Evolutionary conservation across 37 sponge, comb jelly and placozoan species (phyloP), one percentile per base, ranked within the genome.

Genomic region (Oscarella lobularis): DNA sequence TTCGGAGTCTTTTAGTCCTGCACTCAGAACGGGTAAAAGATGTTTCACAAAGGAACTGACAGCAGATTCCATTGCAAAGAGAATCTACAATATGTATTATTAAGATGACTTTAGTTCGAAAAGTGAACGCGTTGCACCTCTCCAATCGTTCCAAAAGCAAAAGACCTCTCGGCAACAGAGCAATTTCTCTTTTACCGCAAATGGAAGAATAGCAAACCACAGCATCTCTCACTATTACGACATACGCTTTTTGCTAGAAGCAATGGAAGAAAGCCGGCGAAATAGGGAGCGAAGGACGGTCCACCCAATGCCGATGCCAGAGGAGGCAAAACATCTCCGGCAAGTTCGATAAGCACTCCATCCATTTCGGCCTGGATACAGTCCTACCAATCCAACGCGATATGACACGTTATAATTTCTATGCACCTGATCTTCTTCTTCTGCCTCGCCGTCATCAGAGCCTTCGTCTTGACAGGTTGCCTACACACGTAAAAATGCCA

Each of bases 101-200:
- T n/a, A n/a, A n/a, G n/a, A n/a, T n/a, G n/a, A n/a, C n/a, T n/a
- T n/a, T n/a, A n/a, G n/a, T n/a, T n/a, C n/a, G n/a, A n/a, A n/a
- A n/a, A n/a, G 20, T 3, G 31, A 48, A 30, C n/a, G 73, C 1
- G 38, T 0, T 72, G 32, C 48, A 92, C 93, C 80, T 92, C 93
- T 41, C 84, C 87, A 40, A 89, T 37, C 39, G 90, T 92, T 36
- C 93, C 93, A 39, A 89, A 36, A 36, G 72, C 77, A 83, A 89
- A 92, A 0, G 90, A 88, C 33, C 81, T 74, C 38, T 92, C 85
- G 40, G 82, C 77, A 1, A 78, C 86, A 48, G 83, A 41, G 31
- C 76, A 30, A 33, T 76, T 4, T 14, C 33, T 68, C 33, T 4
- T 14, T 35, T 68, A 14, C 9, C 9, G 9, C 9, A 20, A 27